Evolutionary conservation across 2,113 vertebrate genomes (phyloP).

Genomic region (Uria aalge): DNA sequence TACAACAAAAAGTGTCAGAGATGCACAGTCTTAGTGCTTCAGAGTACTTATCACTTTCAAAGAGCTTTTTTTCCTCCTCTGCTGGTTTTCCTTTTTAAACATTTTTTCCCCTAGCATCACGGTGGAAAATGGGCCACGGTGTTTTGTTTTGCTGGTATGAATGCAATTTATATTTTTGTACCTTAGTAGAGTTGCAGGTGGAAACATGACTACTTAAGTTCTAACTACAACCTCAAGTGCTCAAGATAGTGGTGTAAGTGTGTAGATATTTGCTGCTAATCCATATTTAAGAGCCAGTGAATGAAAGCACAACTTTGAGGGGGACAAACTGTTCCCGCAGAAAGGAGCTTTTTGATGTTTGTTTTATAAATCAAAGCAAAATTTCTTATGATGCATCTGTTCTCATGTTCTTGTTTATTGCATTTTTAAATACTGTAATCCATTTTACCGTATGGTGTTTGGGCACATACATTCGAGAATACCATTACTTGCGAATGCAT

Average conservation of each 20-base stretch:
- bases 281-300: neutral
- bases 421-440: neutral
- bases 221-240: neutral
- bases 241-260: neutral
- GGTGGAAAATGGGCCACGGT: neutral
- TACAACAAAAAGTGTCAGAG: neutral
- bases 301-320: neutral
- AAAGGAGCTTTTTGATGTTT: neutral
- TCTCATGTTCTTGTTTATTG: neutral
- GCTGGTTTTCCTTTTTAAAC: neutral
- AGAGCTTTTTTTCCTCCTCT: neutral
- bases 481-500: neutral
- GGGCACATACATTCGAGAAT: neutral
- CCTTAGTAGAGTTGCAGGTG: neutral
- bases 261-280: neutral
- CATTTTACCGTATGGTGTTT: neutral
- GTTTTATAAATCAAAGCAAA: neutral
- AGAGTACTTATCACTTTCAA: neutral
- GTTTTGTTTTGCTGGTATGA: neutral
- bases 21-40: neutral
- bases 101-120: neutral
- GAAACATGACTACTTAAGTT: neutral
- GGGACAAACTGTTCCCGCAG: neutral
- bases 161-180: neutral
- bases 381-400: neutral